Evolutionary conservation across 92 coral and sea anemone species (phyloP), one percentile per base, ranked within the genome.

Genomic region (Bergia puertoricense): DNA sequence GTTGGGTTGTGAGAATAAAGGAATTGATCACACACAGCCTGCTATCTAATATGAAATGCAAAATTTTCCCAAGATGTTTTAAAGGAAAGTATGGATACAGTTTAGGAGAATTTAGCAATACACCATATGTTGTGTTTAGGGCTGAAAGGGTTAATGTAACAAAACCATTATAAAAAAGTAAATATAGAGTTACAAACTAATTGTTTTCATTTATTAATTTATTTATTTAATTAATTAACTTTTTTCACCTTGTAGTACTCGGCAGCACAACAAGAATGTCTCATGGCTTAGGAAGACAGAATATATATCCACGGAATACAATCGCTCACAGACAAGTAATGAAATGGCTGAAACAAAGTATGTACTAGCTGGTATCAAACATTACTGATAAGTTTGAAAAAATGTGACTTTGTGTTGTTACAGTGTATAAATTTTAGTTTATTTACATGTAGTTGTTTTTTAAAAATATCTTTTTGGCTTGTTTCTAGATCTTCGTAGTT

Each of bases 261-360:
- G 98, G 73, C 99, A 97, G 66, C 99, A 97, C 86, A 97, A 97
- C 91, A 97, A 94, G 90, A 95, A 92, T 91, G 99, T 97, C 1
- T 97, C 99, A 13, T 97, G 99, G 99, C 89, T 97, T 43, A 91
- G 99, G 83, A 96, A 95, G 81, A 97, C 99, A 76, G 99, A 97
- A 79, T 97, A 97, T 74, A 97, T 97, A 88, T 95, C 98, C 23
- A 97, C 98, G 2, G 99, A 97, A 68, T 97, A 95, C 90, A 97
- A 97, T 92, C 91, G 99, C 67, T 90, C 96, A 72, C 95, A 95
- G 48, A 97, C 99, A 68, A 97, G 99, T 66, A 97, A 97, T 88
- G 99, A 97, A 81, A 96, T 95, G 96, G 98, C 93, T 74, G 99
- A 97, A 74, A 96, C 98, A 44, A 96, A 94, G 98, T 93, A 74